Conservation (phyloP, 2,113 vertebrate species). For the Pseudorectes ferrugineus region DNA sequence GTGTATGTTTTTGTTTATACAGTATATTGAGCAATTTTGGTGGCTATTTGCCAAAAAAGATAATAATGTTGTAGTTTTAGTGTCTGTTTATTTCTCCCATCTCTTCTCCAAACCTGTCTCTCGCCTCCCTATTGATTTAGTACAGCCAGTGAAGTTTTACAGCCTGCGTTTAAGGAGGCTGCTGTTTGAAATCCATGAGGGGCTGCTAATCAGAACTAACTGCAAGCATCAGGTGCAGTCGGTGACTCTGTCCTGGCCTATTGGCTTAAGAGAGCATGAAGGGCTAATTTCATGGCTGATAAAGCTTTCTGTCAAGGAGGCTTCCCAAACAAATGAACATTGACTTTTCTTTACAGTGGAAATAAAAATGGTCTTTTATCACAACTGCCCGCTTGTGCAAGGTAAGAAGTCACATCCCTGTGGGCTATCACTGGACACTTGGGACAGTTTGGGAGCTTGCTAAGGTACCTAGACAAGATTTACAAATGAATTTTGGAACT, state of each 20-base stretch:
- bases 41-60: conserved; percentile 38
- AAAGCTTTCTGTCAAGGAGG: conserved; percentile 62
- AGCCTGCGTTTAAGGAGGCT: neutral
- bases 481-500: neutral
- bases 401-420: neutral
- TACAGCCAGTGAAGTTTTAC: conserved; percentile 27
- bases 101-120: neutral
- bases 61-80: conserved; percentile 25
- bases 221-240: neutral
- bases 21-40: neutral
- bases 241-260: neutral
- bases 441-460: neutral
- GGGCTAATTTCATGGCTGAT: conserved; percentile 76
- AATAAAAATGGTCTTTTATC: conserved; percentile 26
- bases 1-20: neutral
- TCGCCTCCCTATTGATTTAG: neutral
- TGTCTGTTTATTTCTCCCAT: conserved; percentile 23
- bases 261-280: conserved; percentile 61
- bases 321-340: conserved; percentile 68
- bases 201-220: conserved; percentile 41
- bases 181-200: neutral
- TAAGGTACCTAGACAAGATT: neutral
- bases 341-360: conserved; percentile 54
- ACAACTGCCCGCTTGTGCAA: neutral
- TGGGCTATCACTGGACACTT: neutral